A percentile compares a stretch with the other conserved stretches of the same genome.
These are phyloP conservation scores for Monodelphis domestica DNA, from an alignment of 2,797 vertebrate genomes.

Conservation along the genomic window DNA sequence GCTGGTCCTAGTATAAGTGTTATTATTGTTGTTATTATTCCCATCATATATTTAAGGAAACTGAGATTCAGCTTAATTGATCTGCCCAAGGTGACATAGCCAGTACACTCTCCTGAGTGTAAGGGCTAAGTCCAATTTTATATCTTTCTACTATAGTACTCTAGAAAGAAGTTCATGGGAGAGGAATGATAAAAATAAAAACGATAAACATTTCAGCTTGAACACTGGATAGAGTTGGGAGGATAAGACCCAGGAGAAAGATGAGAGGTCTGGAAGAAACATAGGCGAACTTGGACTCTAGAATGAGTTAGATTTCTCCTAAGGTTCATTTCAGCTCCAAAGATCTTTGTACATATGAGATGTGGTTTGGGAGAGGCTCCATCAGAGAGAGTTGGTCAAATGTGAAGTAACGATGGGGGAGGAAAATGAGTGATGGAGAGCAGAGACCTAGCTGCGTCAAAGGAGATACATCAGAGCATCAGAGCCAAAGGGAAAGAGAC, in stretches of 20 bases:
- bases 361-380: neutral
- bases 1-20: neutral
- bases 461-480: neutral
- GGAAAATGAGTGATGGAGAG: conserved; percentile 14
- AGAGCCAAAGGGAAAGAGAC: neutral
- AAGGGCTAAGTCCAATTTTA: neutral
- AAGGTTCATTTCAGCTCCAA: neutral
- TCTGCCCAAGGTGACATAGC: neutral
- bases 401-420: neutral
- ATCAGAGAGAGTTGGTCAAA: neutral
- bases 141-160: neutral
- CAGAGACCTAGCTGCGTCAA: neutral
- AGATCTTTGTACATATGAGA: neutral
- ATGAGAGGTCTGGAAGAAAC: neutral
- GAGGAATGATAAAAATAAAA: neutral
- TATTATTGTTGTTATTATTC: neutral
- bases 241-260: neutral
- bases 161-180: neutral
- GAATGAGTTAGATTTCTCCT: neutral
- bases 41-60: neutral
- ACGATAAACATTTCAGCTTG: neutral
- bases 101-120: neutral
- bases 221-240: neutral
- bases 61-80: neutral
- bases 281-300: neutral